These are phyloP conservation scores for Gavia stellata DNA, from an alignment of 2,113 vertebrate genomes.

Conservation along the genomic window DNA sequence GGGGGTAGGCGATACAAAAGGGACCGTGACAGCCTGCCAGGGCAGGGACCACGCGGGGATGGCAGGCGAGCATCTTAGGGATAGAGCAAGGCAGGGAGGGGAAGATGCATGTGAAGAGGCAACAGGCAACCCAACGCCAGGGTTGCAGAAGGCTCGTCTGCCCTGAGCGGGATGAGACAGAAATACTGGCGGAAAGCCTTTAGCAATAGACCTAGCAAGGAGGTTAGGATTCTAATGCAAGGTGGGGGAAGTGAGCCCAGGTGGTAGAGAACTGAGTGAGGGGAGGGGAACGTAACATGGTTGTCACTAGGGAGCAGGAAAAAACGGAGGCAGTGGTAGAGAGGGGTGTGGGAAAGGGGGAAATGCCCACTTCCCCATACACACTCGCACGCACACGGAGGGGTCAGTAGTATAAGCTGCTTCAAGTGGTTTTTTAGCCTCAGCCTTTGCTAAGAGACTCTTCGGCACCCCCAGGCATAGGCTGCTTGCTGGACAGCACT, in stretches of 20 bases:
- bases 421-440: slow-evolving; percentile 49
- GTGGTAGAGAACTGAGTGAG: neutral
- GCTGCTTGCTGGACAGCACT: slow-evolving; percentile 58
- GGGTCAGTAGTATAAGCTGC: neutral
- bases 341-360: neutral
- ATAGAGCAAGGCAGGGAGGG: neutral
- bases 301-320: neutral
- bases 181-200: neutral
- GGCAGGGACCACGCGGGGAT: neutral
- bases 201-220: fast-evolving
- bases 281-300: neutral
- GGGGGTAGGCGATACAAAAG: slow-evolving; percentile 82
- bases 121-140: fast-evolving
- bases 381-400: fast-evolving
- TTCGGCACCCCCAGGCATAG: slow-evolving; percentile 24
- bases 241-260: neutral
- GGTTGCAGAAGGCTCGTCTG: neutral
- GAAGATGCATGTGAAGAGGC: neutral
- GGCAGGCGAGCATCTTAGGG: neutral
- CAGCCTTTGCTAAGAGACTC: slow-evolving; percentile 25
- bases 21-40: slow-evolving; percentile 25
- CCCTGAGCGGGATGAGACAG: neutral
- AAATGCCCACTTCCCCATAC: neutral
- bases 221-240: neutral
- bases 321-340: neutral